phyloP scores from a whole-genome alignment of 2,797 vertebrate species.

The Arvicola amphibius region DNA sequence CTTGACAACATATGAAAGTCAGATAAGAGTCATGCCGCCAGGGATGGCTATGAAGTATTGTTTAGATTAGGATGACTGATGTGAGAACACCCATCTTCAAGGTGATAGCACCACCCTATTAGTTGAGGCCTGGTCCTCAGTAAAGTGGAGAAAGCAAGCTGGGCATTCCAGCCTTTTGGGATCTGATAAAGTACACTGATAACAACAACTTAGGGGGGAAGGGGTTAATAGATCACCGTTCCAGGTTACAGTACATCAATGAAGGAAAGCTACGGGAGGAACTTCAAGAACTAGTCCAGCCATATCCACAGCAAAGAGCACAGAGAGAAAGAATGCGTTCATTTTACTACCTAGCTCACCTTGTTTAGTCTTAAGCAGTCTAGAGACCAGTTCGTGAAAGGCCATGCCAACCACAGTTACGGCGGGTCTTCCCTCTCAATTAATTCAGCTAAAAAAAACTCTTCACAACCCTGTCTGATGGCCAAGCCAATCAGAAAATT shows the following conservation, averaged over 20 bases:
- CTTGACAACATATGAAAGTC: not conserved
- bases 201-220: not conserved
- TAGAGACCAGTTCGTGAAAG: not conserved
- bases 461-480: no score
- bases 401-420: not conserved
- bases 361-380: not conserved
- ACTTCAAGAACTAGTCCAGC: not conserved
- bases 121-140: not conserved
- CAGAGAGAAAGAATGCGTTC: not conserved
- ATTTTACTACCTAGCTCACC: not conserved
- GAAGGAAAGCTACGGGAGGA: not conserved
- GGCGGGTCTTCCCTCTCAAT: not conserved
- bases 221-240: not conserved
- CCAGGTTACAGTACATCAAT: not conserved
- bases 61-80: not conserved
- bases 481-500: not conserved
- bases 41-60: not conserved
- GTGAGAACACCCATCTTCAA: not conserved
- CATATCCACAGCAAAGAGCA: not conserved
- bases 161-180: no score
- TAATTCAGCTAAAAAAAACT: not conserved
- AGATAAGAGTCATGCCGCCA: not conserved
- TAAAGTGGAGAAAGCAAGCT: not conserved
- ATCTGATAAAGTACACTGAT: not conserved
- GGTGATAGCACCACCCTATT: not conserved